A percentile compares a stretch with the other conserved stretches of the same genome.
Conservation (phyloP, 2,888 invertebrate genomes). For the Drosophila neutralis region DNA sequence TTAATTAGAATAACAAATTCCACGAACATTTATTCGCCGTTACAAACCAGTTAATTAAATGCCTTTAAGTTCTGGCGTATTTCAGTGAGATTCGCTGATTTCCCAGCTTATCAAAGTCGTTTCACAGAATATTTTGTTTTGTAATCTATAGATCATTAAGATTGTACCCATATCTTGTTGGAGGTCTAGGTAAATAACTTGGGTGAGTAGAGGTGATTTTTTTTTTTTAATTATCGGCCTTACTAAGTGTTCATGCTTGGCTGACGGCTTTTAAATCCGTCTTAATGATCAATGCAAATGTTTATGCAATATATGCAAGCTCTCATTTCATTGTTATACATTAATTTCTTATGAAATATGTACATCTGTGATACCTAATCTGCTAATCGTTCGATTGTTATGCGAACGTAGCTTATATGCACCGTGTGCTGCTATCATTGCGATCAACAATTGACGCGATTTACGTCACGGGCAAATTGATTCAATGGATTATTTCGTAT, state of each 20-base stretch:
- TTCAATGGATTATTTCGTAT: neutral
- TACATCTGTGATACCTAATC: neutral
- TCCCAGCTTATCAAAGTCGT: neutral
- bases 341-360: neutral
- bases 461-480: slow-evolving; percentile 29
- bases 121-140: neutral
- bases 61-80: neutral
- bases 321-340: neutral
- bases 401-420: neutral
- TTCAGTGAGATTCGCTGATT: neutral
- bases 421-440: neutral
- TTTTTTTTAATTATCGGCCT: neutral
- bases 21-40: slow-evolving; percentile 4
- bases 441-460: slow-evolving; percentile 4
- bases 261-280: slow-evolving; percentile 10
- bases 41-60: neutral
- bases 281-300: slow-evolving; percentile 21
- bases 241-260: slow-evolving; percentile 17
- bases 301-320: neutral
- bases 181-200: neutral
- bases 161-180: slow-evolving; percentile 25
- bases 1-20: slow-evolving; percentile 24
- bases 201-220: neutral
- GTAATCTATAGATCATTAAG: slow-evolving; percentile 14
- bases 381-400: neutral